Base-by-base conservation (phyloP, 2,888 invertebrate genomes). In the Glaucopsyche alexis region DNA sequence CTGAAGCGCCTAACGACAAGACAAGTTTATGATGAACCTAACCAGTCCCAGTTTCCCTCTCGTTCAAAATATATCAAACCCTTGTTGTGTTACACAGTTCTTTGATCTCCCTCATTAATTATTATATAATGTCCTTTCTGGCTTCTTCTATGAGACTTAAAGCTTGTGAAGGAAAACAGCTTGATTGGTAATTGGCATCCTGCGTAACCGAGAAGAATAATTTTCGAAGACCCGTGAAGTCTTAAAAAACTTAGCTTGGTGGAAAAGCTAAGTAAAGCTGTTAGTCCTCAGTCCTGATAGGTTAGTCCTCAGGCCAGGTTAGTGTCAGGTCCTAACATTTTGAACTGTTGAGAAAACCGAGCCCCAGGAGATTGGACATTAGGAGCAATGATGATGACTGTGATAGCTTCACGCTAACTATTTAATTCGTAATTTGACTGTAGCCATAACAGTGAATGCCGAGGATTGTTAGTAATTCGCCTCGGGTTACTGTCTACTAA, bases 31-130 rank as follows among this genome's bases (percentile, higher is more conserved):
- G 13, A 29, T 1, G 29, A 29, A 3, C 60, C 29, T 60, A 60
- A 9, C 60, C 29, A 60, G 29, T 60, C 60, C 60, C 4, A 29
- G 60, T 60, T 60, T 60, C 29, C 60, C 60, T 60, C 60, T 60
- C 19, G 60, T 55, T 55, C 4, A 4, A 55, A 19, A 19, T n/a
- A 9, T 11, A 19, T 19, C 19, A 19, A 5, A 55, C 11, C 19
- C 55, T 29, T 55, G 55, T 52, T 52, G 16, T 52, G 16, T 2
- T 50, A 50, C 8, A 11, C 8, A 55, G 55, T 19, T 60, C 29
- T 60, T 29, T 60, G 60, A 60, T 9, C 55, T 52, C 8, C 2
- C 3, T 2, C n/a, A n/a, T n/a, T n/a, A n/a, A 52, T 52, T 52
- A 52, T 16, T 7, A 52, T 52, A 16, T 29, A 9, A 6, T 60